Base-by-base conservation (phyloP, 37 sponge, comb jelly and placozoan genomes). In the Ephydatia muelleri region DNA sequence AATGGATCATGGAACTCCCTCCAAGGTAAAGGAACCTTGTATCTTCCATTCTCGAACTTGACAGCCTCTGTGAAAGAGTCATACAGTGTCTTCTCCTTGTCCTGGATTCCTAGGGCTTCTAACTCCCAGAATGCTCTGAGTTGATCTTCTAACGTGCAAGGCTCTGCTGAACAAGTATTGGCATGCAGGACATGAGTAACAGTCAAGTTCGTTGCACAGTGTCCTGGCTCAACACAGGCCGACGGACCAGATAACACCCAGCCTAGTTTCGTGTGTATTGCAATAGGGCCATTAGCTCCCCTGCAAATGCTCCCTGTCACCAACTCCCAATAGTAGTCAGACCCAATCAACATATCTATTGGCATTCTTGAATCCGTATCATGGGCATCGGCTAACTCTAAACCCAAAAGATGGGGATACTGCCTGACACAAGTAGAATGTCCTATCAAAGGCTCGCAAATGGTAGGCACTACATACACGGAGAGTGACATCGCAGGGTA, bases 331-430 rank as follows among this genome's bases (percentile, higher is more conserved):
- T 71, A 71, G 30, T 71, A 71, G 25, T 71, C 72, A 0, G 72
- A 71, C 5, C 72, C 72, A 71, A 71, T n/a, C 22, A 84, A 67
- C 23, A 84, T 34, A 30, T 84, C 76, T 4, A 84, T 38, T 38
- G 22, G 29, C 3, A 76, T 33, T 9, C 67, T 27, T 25, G 67
- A 31, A 2, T 37, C 16, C 25, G 22, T 28, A 31, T 68, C 39
- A 0, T 80, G 16, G 21, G 0, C 69, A 48, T 88, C 84, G 4
- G 89, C 89, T 23, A 88, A 16, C n/a, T 88, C 89, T 40, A 88
- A 28, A 5, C 73, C 79, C 77, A 2, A 0, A 22, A 82, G 64
- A 32, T 77, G 83, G 0, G 70, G 79, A 43, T 68, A 25, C 13
- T 38, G 40, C 27, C 70, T 34, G 11, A 72, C 19, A 48, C 78